Evolutionary conservation across 2,888 invertebrate genomes (phyloP), one percentile per base, ranked within the genome.

Genomic region (Nysson spinosus): DNA sequence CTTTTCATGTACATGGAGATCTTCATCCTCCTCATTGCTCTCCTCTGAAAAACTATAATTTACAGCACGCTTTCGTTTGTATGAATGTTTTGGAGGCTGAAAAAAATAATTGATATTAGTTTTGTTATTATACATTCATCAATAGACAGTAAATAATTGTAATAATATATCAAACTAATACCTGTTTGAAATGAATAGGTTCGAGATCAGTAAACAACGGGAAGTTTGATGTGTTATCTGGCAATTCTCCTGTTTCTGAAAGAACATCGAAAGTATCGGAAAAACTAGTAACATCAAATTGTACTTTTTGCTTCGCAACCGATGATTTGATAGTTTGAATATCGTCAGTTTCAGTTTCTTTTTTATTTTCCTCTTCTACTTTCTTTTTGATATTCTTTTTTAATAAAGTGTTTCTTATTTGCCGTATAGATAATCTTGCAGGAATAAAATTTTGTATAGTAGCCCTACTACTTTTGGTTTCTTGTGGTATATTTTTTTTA

Each of bases 11-110:
- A 54, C 44, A 1, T 17, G 4, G 1, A 12, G 11, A 4, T 62
- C 35, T 3, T 67, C 55, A 1, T 77, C 63, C 0, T 64, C 68
- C 0, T 67, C 69, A 0, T 54, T 70, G 3, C 64, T 71, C 0
- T 72, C 71, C 7, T 69, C 75, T 0, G 63, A 63, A 1, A 65
- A 58, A 24, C 62, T 60, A 14, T 60, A 70, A 28, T 19, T 65
- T 0, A 61, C 57, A 0, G 17, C 49, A 16, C 80, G 75, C 58
- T 83, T 84, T 9, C 84, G 75, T 40, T 84, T 79, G 52, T 85
- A 85, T 0, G 82, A 83, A 52, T 77, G 75, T 60, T 74, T 78
- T 7, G 85, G 79, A 11, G 84, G 84, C 84, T 85, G 42, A 44
- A 77, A 68, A 67, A 43, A 47, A n/a, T n/a, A 26, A 44, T 35